Conservation (phyloP, 2,797 vertebrate species). For the Danio choprae region DNA sequence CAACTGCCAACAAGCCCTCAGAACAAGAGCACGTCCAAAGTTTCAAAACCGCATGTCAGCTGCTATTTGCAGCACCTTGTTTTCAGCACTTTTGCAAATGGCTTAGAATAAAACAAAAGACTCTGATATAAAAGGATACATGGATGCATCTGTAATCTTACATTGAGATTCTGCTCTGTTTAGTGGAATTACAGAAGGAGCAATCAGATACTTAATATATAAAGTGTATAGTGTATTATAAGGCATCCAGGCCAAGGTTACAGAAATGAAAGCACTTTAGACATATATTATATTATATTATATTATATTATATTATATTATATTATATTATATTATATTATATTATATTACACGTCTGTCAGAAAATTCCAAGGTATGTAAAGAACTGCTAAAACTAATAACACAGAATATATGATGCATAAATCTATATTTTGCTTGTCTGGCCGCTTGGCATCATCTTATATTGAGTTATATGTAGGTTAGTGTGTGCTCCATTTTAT, state of each 20-base stretch:
- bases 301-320: neutral
- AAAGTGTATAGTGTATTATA: slow-evolving; percentile 7
- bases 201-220: neutral
- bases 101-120: slow-evolving; percentile 1
- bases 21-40: slow-evolving; percentile 34
- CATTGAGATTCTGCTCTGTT: neutral
- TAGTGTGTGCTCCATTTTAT: too few relatives aligned
- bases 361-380: too few relatives aligned
- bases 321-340: neutral
- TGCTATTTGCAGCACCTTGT: slow-evolving; percentile 24
- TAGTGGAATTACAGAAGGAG: neutral
- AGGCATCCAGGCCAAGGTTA: neutral
- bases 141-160: neutral
- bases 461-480: too few relatives aligned
- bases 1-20: slow-evolving; percentile 48
- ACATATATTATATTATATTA: neutral
- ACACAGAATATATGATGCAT: too few relatives aligned
- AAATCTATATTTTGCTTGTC: too few relatives aligned
- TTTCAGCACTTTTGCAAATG: slow-evolving; percentile 12
- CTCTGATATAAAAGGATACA: slow-evolving; percentile 24
- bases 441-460: too few relatives aligned
- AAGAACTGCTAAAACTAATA: too few relatives aligned
- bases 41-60: slow-evolving; percentile 23
- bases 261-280: slow-evolving; percentile 5
- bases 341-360: neutral